Percentiles rank a stretch among this genome's conserved stretches.
Conservation (phyloP, 64 coral and sea anemone genomes). For the Porites lutea region DNA sequence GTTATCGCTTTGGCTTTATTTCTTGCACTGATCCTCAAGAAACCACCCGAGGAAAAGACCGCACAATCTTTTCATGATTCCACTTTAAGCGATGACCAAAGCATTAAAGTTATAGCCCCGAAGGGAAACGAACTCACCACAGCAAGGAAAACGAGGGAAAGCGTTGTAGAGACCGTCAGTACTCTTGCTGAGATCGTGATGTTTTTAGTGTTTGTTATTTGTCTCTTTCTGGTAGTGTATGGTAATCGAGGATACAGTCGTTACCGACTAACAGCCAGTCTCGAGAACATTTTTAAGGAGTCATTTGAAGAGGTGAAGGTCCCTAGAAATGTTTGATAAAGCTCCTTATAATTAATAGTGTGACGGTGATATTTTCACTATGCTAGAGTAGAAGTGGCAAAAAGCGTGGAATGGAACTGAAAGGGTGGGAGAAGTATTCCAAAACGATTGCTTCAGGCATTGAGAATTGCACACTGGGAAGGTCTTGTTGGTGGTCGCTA, state of each 20-base stretch:
- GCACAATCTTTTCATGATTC: constrained; percentile 45
- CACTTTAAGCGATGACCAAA: constrained; percentile 61
- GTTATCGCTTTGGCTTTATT: constrained; percentile 68
- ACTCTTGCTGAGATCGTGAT: constrained; percentile 70
- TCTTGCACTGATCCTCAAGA: constrained; percentile 85
- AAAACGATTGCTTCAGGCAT: no score
- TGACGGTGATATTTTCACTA: no score
- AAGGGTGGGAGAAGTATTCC: no score
- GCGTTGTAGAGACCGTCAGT: constrained; percentile 60
- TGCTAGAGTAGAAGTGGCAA: no score
- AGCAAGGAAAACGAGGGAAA: constrained; percentile 62
- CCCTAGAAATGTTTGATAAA: background rate
- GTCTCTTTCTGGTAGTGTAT: constrained; percentile 84
- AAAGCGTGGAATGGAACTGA: no score
- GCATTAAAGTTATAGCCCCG: constrained; percentile 60
- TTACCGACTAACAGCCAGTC: constrained; percentile 72
- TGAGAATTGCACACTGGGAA: no score
- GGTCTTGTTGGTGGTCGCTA: no score
- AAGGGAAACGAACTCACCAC: constrained; percentile 66
- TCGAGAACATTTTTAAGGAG: constrained; percentile 65
- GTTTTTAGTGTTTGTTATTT: constrained; percentile 70
- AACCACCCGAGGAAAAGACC: constrained; percentile 83
- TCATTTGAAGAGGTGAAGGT: constrained; percentile 79
- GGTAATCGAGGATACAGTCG: constrained; percentile 79
- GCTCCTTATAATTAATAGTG: no score